Percentiles rank a stretch among this genome's conserved stretches.
phyloP scores from a whole-genome alignment of 2,888 invertebrate genomes.

The Caenorhabditis auriculariae region DNA sequence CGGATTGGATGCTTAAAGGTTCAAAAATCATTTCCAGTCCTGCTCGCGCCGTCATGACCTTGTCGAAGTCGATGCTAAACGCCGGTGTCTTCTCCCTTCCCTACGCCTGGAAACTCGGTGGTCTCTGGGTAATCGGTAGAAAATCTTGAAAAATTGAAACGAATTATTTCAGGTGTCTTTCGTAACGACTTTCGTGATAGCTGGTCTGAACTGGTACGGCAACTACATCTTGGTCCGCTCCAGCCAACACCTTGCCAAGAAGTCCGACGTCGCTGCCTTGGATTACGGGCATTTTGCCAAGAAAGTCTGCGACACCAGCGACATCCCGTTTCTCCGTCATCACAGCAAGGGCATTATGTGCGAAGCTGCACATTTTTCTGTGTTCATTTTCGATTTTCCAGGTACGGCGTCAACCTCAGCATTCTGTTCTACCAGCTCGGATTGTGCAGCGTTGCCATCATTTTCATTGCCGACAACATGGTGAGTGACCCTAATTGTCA shows the following conservation, averaged over 20 bases:
- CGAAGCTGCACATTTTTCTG: conserved; percentile 4
- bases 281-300: conserved; percentile 64
- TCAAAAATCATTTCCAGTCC: conserved; percentile 54
- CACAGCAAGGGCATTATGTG: conserved; percentile 61
- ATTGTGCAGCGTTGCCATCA: conserved; percentile 63
- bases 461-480: conserved; percentile 63
- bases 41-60: conserved; percentile 64
- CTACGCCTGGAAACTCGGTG: conserved; percentile 63
- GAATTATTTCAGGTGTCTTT: conserved; percentile 53
- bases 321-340: conserved; percentile 51
- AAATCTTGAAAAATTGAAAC: neutral
- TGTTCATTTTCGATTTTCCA: conserved; percentile 17
- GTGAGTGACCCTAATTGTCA: conserved; percentile 30
- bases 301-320: conserved; percentile 62
- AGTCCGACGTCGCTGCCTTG: conserved; percentile 53
- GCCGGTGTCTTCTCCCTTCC: conserved; percentile 63
- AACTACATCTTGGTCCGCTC: conserved; percentile 62
- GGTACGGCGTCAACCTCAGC: conserved; percentile 63
- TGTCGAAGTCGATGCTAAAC: conserved; percentile 63
- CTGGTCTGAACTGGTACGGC: conserved; percentile 63
- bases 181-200: conserved; percentile 61
- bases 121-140: conserved; percentile 55
- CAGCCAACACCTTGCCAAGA: conserved; percentile 61
- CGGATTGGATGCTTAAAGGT: neutral
- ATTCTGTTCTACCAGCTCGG: conserved; percentile 63